phyloP scores from a whole-genome alignment of 37 sponge, comb jelly and placozoan genomes.

The Theonella swinhoei region DNA sequence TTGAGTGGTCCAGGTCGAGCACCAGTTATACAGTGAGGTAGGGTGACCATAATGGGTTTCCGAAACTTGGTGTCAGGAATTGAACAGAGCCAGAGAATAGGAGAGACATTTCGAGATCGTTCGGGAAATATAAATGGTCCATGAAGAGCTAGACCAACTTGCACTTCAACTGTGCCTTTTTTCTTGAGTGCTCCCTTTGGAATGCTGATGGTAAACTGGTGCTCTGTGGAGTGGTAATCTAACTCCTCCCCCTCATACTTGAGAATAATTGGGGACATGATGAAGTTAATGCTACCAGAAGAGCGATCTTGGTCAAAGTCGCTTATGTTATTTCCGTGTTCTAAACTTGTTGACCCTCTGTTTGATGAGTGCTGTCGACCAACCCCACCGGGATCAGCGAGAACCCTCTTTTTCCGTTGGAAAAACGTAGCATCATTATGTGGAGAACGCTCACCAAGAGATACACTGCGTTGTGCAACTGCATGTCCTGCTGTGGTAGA shows the following conservation, averaged over 20 bases:
- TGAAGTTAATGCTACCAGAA: neutral
- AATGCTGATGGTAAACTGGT: slow-evolving; percentile 3
- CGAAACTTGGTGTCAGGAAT: slow-evolving; percentile 11
- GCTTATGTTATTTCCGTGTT: neutral
- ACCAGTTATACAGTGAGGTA: slow-evolving; percentile 20
- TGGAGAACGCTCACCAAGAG: neutral
- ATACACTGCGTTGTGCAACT: neutral
- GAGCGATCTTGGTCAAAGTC: neutral
- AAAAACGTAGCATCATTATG: neutral
- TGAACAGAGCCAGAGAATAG: slow-evolving; percentile 14
- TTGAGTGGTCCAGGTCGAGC: neutral
- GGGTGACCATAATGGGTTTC: slow-evolving; percentile 20
- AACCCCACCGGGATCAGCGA: neutral
- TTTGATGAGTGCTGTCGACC: neutral
- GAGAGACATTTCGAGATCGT: slow-evolving; percentile 6
- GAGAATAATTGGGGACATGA: neutral
- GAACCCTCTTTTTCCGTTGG: neutral
- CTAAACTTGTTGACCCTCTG: neutral
- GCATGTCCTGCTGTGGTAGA: neutral
- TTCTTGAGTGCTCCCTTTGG: slow-evolving; percentile 45
- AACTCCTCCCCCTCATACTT: slow-evolving; percentile 6
- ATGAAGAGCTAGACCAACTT: slow-evolving; percentile 25
- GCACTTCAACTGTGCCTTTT: slow-evolving; percentile 7
- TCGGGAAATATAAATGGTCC: slow-evolving; percentile 29
- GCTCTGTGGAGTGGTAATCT: neutral